A percentile compares a stretch with the other conserved stretches of the same genome.
phyloP scores from a whole-genome alignment of 2,113 vertebrate species.

The Crotalus tigris region DNA sequence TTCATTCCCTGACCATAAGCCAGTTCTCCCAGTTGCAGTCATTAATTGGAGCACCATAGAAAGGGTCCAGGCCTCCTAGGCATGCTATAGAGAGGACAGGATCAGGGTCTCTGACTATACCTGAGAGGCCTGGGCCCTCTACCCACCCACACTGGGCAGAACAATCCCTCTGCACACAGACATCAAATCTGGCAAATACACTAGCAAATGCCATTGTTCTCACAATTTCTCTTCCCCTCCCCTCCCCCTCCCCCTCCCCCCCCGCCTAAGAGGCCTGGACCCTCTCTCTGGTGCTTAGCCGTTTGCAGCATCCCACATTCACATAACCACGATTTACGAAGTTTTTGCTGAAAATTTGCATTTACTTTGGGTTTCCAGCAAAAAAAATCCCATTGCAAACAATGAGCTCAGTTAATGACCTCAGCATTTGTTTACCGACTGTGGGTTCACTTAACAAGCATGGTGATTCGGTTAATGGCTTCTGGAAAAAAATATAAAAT shows the following conservation, averaged over 20 bases:
- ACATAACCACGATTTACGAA: neutral
- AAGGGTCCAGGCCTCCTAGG: neutral
- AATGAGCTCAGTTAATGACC: neutral
- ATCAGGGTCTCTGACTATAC: neutral
- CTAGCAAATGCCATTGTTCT: neutral
- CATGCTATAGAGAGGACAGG: neutral
- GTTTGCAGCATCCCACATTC: neutral
- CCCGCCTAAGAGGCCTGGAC: neutral
- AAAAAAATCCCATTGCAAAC: neutral
- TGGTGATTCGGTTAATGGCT: neutral
- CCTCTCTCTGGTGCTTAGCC: neutral
- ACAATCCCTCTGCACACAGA: neutral
- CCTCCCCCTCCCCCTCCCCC: accelerated
- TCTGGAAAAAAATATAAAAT: neutral
- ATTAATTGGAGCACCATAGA: neutral
- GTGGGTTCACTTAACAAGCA: no score
- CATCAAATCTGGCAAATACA: neutral
- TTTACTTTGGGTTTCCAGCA: neutral
- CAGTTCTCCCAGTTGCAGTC: neutral
- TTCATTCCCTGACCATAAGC: neutral
- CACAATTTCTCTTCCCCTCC: neutral
- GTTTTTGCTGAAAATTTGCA: neutral
- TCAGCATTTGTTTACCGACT: neutral
- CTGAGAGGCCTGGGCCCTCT: neutral
- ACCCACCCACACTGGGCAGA: neutral